Evolutionary conservation across 2,888 invertebrate species (phyloP).

Genomic region (Anodontia alba): DNA sequence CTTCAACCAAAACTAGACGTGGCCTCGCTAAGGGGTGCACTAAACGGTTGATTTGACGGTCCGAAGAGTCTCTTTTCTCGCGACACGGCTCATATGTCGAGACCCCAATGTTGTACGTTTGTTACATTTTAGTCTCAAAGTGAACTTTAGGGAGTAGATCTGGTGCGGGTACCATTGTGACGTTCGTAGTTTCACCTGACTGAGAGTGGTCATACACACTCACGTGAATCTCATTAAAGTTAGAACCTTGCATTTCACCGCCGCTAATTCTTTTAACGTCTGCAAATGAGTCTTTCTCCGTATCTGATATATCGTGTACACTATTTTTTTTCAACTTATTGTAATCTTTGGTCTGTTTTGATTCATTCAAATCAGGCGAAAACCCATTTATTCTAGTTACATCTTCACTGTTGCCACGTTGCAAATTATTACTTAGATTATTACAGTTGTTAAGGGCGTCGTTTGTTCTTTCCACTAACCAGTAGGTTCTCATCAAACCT

Average conservation of each 20-base stretch:
- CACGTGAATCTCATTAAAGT: background rate
- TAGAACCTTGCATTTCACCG: background rate
- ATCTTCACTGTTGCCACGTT: background rate
- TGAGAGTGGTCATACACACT: background rate
- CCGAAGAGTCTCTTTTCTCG: no score
- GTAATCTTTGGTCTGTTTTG: background rate
- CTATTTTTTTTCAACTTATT: background rate
- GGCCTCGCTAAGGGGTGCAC: no score
- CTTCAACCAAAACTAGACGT: no score
- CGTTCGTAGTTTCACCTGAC: background rate
- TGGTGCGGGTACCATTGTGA: background rate
- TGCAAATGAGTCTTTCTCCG: background rate
- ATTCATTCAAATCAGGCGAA: no score
- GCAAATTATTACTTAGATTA: background rate
- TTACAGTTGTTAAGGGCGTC: background rate
- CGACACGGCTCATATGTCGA: no score
- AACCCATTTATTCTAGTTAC: no score
- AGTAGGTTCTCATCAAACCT: conserved; percentile 63
- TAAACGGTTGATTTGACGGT: no score
- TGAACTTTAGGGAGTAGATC: conserved; percentile 13
- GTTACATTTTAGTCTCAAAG: conserved; percentile 4
- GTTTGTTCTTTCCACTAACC: conserved; percentile 29
- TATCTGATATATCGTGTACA: background rate
- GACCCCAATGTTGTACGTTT: no score
- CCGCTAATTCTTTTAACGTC: background rate